Evolutionary conservation across 2,888 invertebrate species (phyloP), one percentile per base, ranked within the genome.

Genomic region (Oligia strigilis): DNA sequence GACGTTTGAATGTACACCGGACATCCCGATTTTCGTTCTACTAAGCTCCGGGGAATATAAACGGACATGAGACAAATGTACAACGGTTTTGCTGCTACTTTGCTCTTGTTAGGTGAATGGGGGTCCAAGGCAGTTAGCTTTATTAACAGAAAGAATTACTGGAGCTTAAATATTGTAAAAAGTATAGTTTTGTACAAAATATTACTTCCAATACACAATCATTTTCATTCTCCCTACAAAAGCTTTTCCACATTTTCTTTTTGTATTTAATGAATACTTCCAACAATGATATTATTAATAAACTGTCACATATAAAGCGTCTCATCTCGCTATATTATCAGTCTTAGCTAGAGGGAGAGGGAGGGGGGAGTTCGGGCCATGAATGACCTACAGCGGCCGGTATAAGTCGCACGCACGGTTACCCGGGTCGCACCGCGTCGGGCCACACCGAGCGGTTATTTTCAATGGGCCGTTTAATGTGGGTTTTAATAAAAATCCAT

Each of bases 401-500:
- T 76, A 80, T 66, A 49, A 60, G 66, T 85, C 70, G n/a, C 85
- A 74, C 85, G 82, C 84, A 82, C 74, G 66, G 13, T n/a, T 14
- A 76, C 76, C 64, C 65, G 40, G 69, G 52, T 64, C 58, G 64
- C 43, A 19, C 58, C 46, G 17, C 29, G 8, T 49, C 46, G 64
- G 9, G 75, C 69, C 72, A 36, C 66, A 80, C 83, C 13, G 71
- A 80, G 64, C 69, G 72, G 77, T 78, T 88, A 84, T 86, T 88
- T 88, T 88, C 83, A 88, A 88, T 87, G 78, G 73, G 43, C 64
- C 79, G 64, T 81, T 78, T 84, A 88, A 83, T 75, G 66, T 73
- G 49, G 17, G 62, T 43, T 82, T 83, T 69, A 75, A n/a, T 77
- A 70, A 77, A 84, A 83, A 81, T 29, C 29, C 29, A 29, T 29